Conservation (phyloP, 2,797 vertebrate species). For the Telmatherina bonti region DNA sequence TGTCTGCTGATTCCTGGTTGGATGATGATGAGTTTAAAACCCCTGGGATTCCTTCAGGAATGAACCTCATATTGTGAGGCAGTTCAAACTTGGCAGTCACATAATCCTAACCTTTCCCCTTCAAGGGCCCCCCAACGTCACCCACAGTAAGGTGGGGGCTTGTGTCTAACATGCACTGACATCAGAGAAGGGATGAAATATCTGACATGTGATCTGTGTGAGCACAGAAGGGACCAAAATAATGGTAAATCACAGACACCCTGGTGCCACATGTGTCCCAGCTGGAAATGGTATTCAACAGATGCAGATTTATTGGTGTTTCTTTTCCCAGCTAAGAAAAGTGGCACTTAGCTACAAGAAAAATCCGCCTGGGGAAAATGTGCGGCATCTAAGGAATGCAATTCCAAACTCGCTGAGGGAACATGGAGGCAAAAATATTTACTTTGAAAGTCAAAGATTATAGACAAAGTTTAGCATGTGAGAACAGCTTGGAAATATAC, state of each 20-base stretch:
- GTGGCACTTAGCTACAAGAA: conserved; percentile 70
- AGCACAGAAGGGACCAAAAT: conserved; percentile 48
- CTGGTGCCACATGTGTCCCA: conserved; percentile 48
- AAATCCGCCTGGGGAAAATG: conserved; percentile 71
- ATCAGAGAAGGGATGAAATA: conserved; percentile 23
- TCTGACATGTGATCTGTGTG: conserved; percentile 39
- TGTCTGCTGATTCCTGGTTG: conserved; percentile 1
- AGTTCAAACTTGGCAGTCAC: conserved; percentile 49
- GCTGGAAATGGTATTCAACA: conserved; percentile 49
- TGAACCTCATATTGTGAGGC: conserved; percentile 28
- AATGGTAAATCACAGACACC: conserved; percentile 35
- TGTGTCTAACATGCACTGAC: conserved; percentile 17
- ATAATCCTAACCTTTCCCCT: conserved; percentile 65
- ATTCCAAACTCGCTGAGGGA: conserved; percentile 47
- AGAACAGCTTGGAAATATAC: background rate
- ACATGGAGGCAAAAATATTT: conserved; percentile 66
- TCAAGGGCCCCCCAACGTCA: conserved; percentile 29
- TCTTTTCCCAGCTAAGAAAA: conserved; percentile 68
- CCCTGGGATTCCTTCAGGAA: conserved; percentile 36
- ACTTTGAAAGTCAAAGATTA: conserved; percentile 57
- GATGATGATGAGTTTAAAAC: conserved; percentile 29
- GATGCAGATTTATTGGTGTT: conserved; percentile 43
- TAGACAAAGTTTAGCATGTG: conserved; percentile 13
- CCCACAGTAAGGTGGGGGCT: conserved; percentile 13
- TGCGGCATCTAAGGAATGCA: conserved; percentile 78